Evolutionary conservation across 2,888 invertebrate species (phyloP).

Genomic region (Andricus quercusramuli): DNA sequence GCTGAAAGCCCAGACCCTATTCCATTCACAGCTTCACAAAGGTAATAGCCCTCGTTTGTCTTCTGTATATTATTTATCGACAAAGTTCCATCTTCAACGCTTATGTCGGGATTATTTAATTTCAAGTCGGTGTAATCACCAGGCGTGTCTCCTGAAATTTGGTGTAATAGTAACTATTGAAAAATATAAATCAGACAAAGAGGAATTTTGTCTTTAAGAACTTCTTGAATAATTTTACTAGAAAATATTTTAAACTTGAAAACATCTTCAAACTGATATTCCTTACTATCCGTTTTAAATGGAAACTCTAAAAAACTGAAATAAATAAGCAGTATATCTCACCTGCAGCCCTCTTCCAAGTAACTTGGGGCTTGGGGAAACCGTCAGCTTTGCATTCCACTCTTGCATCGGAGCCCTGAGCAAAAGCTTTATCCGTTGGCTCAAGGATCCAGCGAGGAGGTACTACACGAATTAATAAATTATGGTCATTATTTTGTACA

Average conservation of each 20-base stretch:
- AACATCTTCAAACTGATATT: neutral
- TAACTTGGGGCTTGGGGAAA: slow-evolving; percentile 95
- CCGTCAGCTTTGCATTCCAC: slow-evolving; percentile 98
- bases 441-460: slow-evolving; percentile 97
- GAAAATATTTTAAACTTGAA: neutral
- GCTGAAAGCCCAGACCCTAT: slow-evolving; percentile 97
- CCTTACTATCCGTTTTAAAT: slow-evolving; percentile 6
- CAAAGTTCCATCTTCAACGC: slow-evolving; percentile 96
- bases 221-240: slow-evolving; percentile 10
- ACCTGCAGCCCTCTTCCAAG: slow-evolving; percentile 98
- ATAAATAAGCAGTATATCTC: slow-evolving; percentile 63
- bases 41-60: slow-evolving; percentile 95
- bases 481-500: slow-evolving; percentile 56
- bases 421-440: slow-evolving; percentile 96
- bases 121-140: slow-evolving; percentile 96
- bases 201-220: neutral
- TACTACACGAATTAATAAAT: slow-evolving; percentile 83
- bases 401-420: slow-evolving; percentile 95
- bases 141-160: slow-evolving; percentile 88
- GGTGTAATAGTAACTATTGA: slow-evolving; percentile 15
- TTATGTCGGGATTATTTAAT: slow-evolving; percentile 93
- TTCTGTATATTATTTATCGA: slow-evolving; percentile 94
- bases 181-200: neutral
- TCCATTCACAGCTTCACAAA: slow-evolving; percentile 97
- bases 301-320: neutral